phyloP scores from a whole-genome alignment of 2,888 invertebrate species.

The Tubiluchus corallicola region DNA sequence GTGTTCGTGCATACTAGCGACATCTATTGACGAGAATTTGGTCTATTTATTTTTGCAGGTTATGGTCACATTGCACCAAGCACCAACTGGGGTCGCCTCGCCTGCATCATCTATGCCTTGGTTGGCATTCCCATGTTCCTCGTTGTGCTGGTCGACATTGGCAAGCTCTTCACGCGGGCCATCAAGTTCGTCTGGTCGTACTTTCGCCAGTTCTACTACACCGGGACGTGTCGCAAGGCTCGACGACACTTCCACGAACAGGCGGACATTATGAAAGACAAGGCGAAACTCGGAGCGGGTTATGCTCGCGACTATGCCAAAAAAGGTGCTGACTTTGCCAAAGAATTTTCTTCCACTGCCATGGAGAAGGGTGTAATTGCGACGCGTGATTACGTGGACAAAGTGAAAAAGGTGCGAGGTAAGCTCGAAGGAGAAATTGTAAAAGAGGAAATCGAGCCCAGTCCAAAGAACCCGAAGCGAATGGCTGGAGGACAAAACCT shows the following conservation, averaged over 20 bases:
- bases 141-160: conserved; percentile 81
- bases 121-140: conserved; percentile 90
- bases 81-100: conserved; percentile 58
- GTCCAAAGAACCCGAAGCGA: too few relatives aligned
- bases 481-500: too few relatives aligned
- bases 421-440: too few relatives aligned
- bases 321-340: conserved; percentile 1
- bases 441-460: too few relatives aligned
- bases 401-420: too few relatives aligned
- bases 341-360: not conserved
- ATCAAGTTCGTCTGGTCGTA: conserved; percentile 64
- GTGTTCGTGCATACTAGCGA: too few relatives aligned
- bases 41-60: conserved; percentile 51
- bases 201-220: conserved; percentile 39
- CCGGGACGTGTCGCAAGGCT: not conserved
- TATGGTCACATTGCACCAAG: conserved; percentile 90
- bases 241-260: not conserved
- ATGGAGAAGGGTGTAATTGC: not conserved
- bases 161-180: conserved; percentile 71
- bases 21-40: too few relatives aligned
- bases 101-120: conserved; percentile 81
- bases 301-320: not conserved
- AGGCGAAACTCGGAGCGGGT: not conserved
- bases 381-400: not conserved
- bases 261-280: not conserved